Evolutionary conservation across 2,888 invertebrate species (phyloP).

Genomic region (Pollenia amentaria): DNA sequence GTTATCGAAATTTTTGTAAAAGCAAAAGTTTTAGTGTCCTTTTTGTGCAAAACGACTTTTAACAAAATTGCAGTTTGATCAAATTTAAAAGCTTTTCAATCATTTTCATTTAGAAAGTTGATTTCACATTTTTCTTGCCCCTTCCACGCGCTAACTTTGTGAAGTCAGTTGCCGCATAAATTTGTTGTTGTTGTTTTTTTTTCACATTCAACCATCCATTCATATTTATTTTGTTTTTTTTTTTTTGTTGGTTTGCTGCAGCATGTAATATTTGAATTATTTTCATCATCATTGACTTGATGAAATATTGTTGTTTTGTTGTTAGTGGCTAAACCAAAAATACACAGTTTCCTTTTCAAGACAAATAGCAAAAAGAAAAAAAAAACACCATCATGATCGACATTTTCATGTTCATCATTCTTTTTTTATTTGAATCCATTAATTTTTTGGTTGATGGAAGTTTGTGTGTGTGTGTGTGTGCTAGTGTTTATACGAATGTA

Average conservation of each 20-base stretch:
- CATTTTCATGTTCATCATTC: slow-evolving; percentile 48
- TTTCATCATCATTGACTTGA: slow-evolving; percentile 65
- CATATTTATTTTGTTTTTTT: too few species aligned
- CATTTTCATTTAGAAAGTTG: slow-evolving; percentile 43
- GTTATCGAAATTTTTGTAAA: too few species aligned
- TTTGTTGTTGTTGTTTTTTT: background rate
- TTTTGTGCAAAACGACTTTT: slow-evolving; percentile 53
- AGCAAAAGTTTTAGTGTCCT: background rate
- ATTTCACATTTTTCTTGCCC: slow-evolving; percentile 5
- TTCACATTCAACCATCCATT: background rate
- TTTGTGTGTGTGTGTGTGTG: background rate
- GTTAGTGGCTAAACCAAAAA: slow-evolving; percentile 3
- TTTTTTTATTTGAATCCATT: slow-evolving; percentile 58
- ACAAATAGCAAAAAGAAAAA: slow-evolving; percentile 21
- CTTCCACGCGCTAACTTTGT: background rate
- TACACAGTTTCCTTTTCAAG: slow-evolving; percentile 41
- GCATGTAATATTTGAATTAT: slow-evolving; percentile 64
- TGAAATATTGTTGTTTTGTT: slow-evolving; percentile 24
- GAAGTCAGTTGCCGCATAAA: background rate
- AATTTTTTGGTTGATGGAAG: slow-evolving; percentile 25
- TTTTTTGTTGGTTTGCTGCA: slow-evolving; percentile 16
- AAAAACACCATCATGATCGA: slow-evolving; percentile 41
- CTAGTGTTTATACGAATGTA: slow-evolving; percentile 4
- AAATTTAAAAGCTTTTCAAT: slow-evolving; percentile 63
- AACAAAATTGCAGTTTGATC: slow-evolving; percentile 66